These are phyloP conservation scores for Leptarthrus brevirostris DNA, from an alignment of 2,888 invertebrate genomes.

Conservation along the genomic window DNA sequence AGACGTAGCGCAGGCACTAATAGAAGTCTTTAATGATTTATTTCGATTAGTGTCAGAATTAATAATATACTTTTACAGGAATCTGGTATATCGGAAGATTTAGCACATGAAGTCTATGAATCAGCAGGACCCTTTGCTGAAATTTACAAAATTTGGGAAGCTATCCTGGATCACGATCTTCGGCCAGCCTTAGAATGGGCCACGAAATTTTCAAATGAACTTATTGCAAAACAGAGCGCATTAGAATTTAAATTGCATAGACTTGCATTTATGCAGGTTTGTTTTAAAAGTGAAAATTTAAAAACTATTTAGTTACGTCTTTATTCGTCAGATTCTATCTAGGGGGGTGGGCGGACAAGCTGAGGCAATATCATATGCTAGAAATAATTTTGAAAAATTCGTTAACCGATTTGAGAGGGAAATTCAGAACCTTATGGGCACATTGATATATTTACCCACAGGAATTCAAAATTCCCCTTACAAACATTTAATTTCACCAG, in stretches of 20 bases:
- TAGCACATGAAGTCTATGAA: conserved; percentile 64
- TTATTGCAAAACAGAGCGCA: conserved; percentile 76
- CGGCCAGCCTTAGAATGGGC: conserved; percentile 91
- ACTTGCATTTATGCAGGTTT: conserved; percentile 80
- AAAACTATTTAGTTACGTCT: conserved; percentile 1
- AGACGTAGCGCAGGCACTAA: conserved; percentile 87
- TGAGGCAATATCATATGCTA: conserved; percentile 89
- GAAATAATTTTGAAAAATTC: conserved; percentile 84
- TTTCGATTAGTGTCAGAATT: background rate
- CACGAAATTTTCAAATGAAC: conserved; percentile 76
- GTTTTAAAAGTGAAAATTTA: background rate
- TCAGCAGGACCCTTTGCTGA: conserved; percentile 79
- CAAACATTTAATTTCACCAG: conserved; percentile 77
- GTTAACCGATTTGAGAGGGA: conserved; percentile 83
- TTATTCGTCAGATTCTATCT: conserved; percentile 58
- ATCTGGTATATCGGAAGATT: conserved; percentile 72
- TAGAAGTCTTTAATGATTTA: conserved; percentile 54
- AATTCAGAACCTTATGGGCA: conserved; percentile 88
- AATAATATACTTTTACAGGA: conserved; percentile 69
- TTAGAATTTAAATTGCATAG: conserved; percentile 86
- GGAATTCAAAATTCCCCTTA: conserved; percentile 86
- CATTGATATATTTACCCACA: conserved; percentile 80
- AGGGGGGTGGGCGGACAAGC: conserved; percentile 73
- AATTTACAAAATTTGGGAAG: conserved; percentile 88
- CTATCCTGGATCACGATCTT: conserved; percentile 83